Percentiles rank a stretch among this genome's conserved stretches.
phyloP scores from a whole-genome alignment of 2,113 vertebrate genomes.

The Nesogale talazaci region DNA sequence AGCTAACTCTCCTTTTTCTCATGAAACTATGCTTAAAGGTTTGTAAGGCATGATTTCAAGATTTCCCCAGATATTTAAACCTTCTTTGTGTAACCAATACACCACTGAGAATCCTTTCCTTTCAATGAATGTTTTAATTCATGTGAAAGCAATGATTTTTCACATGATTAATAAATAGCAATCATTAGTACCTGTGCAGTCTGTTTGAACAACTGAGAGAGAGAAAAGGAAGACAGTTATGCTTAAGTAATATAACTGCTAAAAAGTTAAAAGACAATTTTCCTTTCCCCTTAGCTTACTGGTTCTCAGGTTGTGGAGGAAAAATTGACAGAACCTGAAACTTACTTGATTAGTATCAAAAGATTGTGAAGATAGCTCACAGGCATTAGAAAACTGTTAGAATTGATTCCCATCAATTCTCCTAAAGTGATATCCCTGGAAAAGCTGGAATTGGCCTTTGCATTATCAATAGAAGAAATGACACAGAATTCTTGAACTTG shows the following conservation, averaged over 20 bases:
- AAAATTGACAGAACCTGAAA: conserved; percentile 77
- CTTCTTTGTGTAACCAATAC: conserved; percentile 53
- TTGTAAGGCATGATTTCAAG: background rate
- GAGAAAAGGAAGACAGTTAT: background rate
- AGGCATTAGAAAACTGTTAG: conserved; percentile 21
- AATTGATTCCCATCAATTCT: conserved; percentile 40
- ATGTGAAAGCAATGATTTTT: conserved; percentile 30
- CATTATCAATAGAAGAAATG: conserved; percentile 37
- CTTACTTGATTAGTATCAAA: conserved; percentile 64
- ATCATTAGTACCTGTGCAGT: background rate
- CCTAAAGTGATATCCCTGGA: conserved; percentile 58
- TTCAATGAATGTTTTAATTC: conserved; percentile 32
- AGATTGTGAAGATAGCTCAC: conserved; percentile 40
- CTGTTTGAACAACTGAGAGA: background rate
- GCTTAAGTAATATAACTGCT: conserved; percentile 44
- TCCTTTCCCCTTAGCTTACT: conserved; percentile 61
- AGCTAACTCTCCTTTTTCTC: background rate
- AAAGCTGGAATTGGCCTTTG: conserved; percentile 46
- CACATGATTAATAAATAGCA: conserved; percentile 19
- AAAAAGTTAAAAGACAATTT: conserved; percentile 27
- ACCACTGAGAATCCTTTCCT: conserved; percentile 4
- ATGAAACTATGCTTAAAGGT: background rate
- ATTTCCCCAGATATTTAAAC: conserved; percentile 32
- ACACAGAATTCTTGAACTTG: conserved; percentile 41
- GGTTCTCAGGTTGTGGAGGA: conserved; percentile 53